phyloP scores from a whole-genome alignment of 2,113 vertebrate species.

The Kryptolebias marmoratus region DNA sequence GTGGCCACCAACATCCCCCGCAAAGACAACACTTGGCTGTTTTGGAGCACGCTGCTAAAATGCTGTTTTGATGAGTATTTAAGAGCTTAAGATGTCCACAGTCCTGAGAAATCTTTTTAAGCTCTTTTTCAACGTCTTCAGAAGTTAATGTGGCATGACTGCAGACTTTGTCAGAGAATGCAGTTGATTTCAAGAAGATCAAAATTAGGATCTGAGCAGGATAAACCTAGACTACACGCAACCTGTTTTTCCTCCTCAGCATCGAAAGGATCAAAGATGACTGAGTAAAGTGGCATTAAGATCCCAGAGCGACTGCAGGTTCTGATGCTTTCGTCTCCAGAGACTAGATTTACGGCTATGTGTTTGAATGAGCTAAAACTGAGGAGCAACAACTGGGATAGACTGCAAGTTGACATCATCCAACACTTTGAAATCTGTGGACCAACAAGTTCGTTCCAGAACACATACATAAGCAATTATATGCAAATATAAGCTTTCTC shows the following conservation, averaged over 20 bases:
- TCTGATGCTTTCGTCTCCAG: conserved; percentile 23
- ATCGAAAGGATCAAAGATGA: conserved; percentile 37
- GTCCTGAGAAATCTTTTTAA: conserved; percentile 1
- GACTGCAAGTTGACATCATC: conserved; percentile 18
- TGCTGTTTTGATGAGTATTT: neutral
- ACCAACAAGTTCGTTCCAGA: conserved; percentile 4
- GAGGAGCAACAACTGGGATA: conserved; percentile 30
- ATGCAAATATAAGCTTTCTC: conserved; percentile 8
- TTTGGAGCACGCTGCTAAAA: conserved; percentile 1
- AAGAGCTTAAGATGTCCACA: conserved; percentile 11
- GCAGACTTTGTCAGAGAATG: conserved; percentile 16
- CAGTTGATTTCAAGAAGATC: conserved; percentile 13
- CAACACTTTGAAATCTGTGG: conserved; percentile 1
- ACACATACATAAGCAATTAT: neutral
- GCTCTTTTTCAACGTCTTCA: neutral
- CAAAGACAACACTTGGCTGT: neutral
- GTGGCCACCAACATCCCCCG: neutral
- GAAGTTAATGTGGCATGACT: neutral
- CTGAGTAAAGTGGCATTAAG: conserved; percentile 52
- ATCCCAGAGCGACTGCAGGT: conserved; percentile 27
- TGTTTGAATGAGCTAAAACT: conserved; percentile 20
- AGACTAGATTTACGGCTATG: conserved; percentile 8
- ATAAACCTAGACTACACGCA: conserved; percentile 16
- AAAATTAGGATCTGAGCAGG: conserved; percentile 14
- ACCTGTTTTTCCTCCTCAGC: neutral